Evolutionary conservation across 2,888 invertebrate genomes (phyloP).

Genomic region (Eremobia ochroleuca): DNA sequence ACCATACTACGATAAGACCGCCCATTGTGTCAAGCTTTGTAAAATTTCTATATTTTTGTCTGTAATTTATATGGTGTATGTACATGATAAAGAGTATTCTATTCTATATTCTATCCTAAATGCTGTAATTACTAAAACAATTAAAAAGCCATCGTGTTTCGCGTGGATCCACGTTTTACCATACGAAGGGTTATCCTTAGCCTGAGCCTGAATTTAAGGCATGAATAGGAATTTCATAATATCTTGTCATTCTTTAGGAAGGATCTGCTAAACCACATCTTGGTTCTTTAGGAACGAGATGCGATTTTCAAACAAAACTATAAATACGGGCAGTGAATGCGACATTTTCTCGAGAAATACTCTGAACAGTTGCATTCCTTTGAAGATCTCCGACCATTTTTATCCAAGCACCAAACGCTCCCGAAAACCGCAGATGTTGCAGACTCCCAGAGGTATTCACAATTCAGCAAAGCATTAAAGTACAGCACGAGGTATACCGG

Average conservation of each 20-base stretch:
- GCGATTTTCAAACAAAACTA: neutral
- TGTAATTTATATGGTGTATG: too few species aligned
- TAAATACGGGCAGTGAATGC: too few species aligned
- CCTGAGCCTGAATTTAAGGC: neutral
- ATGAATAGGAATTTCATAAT: neutral
- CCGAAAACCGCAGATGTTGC: slow-evolving; percentile 12
- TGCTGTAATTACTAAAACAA: too few species aligned
- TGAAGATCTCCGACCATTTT: slow-evolving; percentile 7
- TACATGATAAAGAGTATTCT: too few species aligned
- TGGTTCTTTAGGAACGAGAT: neutral
- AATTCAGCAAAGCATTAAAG: neutral
- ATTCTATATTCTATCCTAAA: too few species aligned
- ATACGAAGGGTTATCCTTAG: neutral
- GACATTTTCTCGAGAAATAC: neutral
- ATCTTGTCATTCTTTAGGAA: neutral
- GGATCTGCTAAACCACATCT: neutral
- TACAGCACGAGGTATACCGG: slow-evolving; percentile 8
- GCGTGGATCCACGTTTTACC: too few species aligned
- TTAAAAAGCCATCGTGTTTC: too few species aligned
- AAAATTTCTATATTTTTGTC: too few species aligned
- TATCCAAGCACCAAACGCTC: neutral
- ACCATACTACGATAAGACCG: too few species aligned
- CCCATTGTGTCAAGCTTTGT: too few species aligned
- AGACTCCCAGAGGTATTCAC: slow-evolving; percentile 20
- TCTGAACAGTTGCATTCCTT: slow-evolving; percentile 21